Conservation (phyloP, 2,888 invertebrate genomes). For the Dermolepida albohirtum region DNA sequence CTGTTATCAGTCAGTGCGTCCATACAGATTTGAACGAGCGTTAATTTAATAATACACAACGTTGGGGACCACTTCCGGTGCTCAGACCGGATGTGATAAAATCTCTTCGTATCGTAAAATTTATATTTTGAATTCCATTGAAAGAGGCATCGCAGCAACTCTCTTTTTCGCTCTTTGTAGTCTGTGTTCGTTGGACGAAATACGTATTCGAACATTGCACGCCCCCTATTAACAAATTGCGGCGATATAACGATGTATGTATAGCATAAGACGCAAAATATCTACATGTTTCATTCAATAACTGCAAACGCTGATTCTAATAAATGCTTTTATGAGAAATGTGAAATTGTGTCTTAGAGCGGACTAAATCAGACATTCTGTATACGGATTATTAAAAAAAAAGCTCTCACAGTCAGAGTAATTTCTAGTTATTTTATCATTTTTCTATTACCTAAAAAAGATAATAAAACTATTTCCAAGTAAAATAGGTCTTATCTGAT, state of each 20-base stretch:
- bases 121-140: constrained; percentile 35
- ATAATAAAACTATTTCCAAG: constrained; percentile 43
- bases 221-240: too few relatives aligned
- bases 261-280: too few relatives aligned
- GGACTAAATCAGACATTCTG: not conserved
- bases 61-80: constrained; percentile 39
- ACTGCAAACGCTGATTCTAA: too few relatives aligned
- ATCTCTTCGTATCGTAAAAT: constrained; percentile 41
- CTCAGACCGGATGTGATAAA: constrained; percentile 39
- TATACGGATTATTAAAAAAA: not conserved
- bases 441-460: constrained; percentile 11
- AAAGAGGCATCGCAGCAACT: constrained; percentile 24
- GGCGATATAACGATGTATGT: too few relatives aligned
- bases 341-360: too few relatives aligned
- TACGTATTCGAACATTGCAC: not conserved
- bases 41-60: constrained; percentile 31
- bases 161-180: constrained; percentile 11
- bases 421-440: constrained; percentile 24
- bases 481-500: constrained; percentile 46
- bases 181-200: not conserved
- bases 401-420: not conserved
- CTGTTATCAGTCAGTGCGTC: constrained; percentile 31
- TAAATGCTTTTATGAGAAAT: too few relatives aligned
- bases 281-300: too few relatives aligned
- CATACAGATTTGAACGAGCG: constrained; percentile 29